Evolutionary conservation across 2,888 invertebrate species (phyloP).

Genomic region (Strigamia maritima): DNA sequence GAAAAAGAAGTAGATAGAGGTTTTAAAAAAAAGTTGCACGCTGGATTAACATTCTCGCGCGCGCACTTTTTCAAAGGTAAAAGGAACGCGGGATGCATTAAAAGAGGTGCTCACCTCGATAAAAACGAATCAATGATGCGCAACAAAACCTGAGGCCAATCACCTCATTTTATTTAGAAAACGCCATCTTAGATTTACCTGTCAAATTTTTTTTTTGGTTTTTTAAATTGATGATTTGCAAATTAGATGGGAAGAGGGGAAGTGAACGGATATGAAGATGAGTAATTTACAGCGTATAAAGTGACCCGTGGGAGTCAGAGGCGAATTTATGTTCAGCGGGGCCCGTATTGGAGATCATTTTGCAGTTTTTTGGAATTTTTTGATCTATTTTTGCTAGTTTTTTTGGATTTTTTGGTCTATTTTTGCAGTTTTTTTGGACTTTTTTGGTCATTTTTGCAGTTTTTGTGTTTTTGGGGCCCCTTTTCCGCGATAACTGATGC

Average conservation of each 20-base stretch:
- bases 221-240: background rate
- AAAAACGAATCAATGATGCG: constrained; percentile 14
- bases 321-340: too few species aligned
- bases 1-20: background rate
- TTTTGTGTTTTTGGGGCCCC: too few species aligned
- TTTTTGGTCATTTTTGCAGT: too few species aligned
- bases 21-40: background rate
- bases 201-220: too few species aligned
- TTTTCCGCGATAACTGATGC: too few species aligned
- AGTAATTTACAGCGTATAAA: background rate
- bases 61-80: constrained; percentile 2
- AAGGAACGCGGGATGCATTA: constrained; percentile 20
- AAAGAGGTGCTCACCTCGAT: constrained; percentile 18
- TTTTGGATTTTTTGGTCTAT: too few species aligned
- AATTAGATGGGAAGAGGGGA: background rate
- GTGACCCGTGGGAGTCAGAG: background rate
- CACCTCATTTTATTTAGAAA: background rate
- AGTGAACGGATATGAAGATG: too few species aligned
- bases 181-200: too few species aligned
- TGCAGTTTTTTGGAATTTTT: too few species aligned
- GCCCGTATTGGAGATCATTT: too few species aligned
- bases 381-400: too few species aligned
- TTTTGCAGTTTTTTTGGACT: too few species aligned
- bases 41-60: constrained; percentile 11
- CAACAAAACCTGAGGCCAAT: background rate